Conservation (phyloP, 53 echinoderm and acorn worm species). For the Hippasteria phrygiana region DNA sequence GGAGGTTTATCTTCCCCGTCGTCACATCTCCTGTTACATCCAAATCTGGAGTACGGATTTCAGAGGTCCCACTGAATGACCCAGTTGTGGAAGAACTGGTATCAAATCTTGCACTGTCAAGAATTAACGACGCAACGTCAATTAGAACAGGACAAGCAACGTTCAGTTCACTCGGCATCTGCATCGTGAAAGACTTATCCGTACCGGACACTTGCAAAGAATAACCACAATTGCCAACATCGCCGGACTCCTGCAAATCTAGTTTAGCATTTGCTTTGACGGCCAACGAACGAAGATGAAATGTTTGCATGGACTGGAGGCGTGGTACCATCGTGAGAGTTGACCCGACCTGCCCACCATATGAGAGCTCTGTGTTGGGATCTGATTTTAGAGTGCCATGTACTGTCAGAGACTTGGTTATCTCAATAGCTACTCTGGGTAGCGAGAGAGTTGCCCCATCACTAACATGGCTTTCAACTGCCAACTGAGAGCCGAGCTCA, state of each 20-base stretch:
- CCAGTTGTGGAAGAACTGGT: constrained; percentile 43
- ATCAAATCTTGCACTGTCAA: constrained; percentile 73
- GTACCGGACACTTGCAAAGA: constrained; percentile 58
- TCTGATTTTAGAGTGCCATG: constrained; percentile 51
- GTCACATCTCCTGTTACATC: constrained; percentile 65
- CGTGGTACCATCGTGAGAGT: constrained; percentile 42
- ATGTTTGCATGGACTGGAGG: constrained; percentile 22
- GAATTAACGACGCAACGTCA: constrained; percentile 43
- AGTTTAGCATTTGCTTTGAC: constrained; percentile 61
- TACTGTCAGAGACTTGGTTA: constrained; percentile 65
- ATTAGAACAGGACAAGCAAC: constrained; percentile 72
- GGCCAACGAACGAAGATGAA: constrained; percentile 49
- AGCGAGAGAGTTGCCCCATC: constrained; percentile 38
- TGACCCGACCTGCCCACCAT: constrained; percentile 37
- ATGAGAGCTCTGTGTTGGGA: constrained; percentile 25
- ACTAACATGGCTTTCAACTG: constrained; percentile 59
- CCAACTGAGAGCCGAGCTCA: constrained; percentile 22
- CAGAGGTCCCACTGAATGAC: constrained; percentile 44
- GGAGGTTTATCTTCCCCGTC: constrained; percentile 60
- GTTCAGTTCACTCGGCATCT: constrained; percentile 49
- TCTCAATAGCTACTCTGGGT: not conserved
- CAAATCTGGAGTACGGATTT: constrained; percentile 56
- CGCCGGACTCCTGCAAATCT: constrained; percentile 44
- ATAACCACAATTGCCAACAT: constrained; percentile 77
- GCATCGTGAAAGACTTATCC: constrained; percentile 62